These are phyloP conservation scores for Pipa parva DNA, from an alignment of 2,113 vertebrate genomes.

Conservation along the genomic window DNA sequence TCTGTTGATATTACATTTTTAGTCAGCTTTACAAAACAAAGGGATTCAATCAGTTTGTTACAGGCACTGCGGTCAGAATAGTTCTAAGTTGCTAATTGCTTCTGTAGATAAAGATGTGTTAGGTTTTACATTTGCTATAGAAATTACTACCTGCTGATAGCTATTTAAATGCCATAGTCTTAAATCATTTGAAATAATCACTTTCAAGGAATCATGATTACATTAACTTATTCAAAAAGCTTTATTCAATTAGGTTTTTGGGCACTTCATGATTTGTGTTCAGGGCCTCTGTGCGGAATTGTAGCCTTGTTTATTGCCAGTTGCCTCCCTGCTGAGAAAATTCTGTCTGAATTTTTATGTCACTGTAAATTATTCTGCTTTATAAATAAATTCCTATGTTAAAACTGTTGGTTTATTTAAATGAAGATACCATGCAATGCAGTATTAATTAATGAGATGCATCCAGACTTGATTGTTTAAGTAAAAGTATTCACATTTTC, in stretches of 20 bases:
- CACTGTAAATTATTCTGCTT: too few relatives aligned
- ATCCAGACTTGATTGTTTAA: too few relatives aligned
- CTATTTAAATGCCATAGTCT: slow-evolving; percentile 2
- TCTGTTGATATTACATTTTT: too few relatives aligned
- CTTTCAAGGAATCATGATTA: slow-evolving; percentile 18
- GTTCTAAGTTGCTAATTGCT: slow-evolving; percentile 4
- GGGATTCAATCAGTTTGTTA: too few relatives aligned
- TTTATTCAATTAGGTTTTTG: slow-evolving; percentile 7
- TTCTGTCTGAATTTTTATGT: not conserved
- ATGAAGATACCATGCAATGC: too few relatives aligned
- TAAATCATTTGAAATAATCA: slow-evolving; percentile 25
- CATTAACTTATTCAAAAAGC: not conserved
- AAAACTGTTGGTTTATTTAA: too few relatives aligned
- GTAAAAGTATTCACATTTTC: too few relatives aligned
- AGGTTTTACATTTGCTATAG: not conserved
- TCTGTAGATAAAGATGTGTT: not conserved
- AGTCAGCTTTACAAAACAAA: too few relatives aligned
- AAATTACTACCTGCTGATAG: slow-evolving; percentile 12
- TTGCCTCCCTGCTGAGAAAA: not conserved
- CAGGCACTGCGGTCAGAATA: not conserved
- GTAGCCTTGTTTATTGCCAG: not conserved
- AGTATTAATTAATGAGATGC: too few relatives aligned
- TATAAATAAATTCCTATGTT: too few relatives aligned
- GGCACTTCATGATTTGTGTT: slow-evolving; percentile 4
- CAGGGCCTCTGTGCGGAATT: not conserved